Evolutionary conservation across 2,113 vertebrate species (phyloP), one percentile per base, ranked within the genome.

Genomic region (Aldabrachelys gigantea): DNA sequence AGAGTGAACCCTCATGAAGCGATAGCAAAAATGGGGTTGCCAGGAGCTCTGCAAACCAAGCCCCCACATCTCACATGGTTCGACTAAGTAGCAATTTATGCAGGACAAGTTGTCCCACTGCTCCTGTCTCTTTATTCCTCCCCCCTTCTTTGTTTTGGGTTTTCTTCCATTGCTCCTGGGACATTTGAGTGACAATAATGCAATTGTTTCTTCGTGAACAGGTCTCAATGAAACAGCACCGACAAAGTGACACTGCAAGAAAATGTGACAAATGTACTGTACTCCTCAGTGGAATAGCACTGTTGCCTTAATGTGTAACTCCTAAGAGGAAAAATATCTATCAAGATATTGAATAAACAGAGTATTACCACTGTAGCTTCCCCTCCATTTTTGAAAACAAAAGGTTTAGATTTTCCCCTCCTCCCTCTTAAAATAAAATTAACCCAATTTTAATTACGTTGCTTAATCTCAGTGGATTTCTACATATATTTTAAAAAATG

Each of bases 361-460:
- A 82, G 95, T 89, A 92, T 92, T 97, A 89, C 97, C 92, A 47
- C 76, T 9, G 84, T 95, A 96, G 31, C 59, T 96, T 93, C 92
- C 88, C 82, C 82, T 75, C 59, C 94, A 96, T 92, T 85, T 83
- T 89, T 95, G 95, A 91, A 94, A 96, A 92, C 84, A 94, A 78
- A 90, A 95, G 92, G 84, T 92, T 94, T 88, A 80, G 80, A 90
- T 95, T 69, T 82, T 44, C 52, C 22, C 93, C 78, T 49, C 10
- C 89, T 80, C 52, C 69, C 82, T 92, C 87, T 91, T 82, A 95
- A 96, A 91, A 96, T 89, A 94, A 97, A 95, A 95, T 1, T 21
- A 82, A 91, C 96, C 94, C 85, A 97, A 87, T 91, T 97, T 97
- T 95, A 98, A 96, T 98, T 97, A 95, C 94, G 76, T 92, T 94